A percentile compares a stretch with the other conserved stretches of the same genome.
Conservation (phyloP, 2,888 invertebrate species). For the Anarsia innoxiella region DNA sequence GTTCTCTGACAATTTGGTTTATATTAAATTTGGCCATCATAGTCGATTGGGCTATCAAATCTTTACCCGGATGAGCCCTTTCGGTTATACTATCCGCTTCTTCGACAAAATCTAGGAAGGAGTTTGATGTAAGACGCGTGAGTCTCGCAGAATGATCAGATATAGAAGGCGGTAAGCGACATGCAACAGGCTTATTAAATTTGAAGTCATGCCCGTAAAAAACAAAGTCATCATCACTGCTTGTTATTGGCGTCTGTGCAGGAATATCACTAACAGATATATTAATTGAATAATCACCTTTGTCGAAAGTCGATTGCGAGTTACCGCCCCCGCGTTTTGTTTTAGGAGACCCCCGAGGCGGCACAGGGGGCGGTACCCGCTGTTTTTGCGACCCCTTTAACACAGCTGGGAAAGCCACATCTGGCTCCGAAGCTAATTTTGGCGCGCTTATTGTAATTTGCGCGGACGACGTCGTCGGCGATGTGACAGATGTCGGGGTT, state of each 20-base stretch:
- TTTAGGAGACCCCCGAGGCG: slow-evolving; percentile 87
- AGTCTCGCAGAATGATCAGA: slow-evolving; percentile 55
- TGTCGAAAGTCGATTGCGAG: slow-evolving; percentile 58
- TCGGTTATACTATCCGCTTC: slow-evolving; percentile 56
- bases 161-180: slow-evolving; percentile 49
- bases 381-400: slow-evolving; percentile 84
- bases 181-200: slow-evolving; percentile 56
- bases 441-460: slow-evolving; percentile 45
- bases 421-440: slow-evolving; percentile 61
- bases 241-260: slow-evolving; percentile 53
- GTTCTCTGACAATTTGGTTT: slow-evolving; percentile 51
- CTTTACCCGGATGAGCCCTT: slow-evolving; percentile 46
- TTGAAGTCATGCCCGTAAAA: slow-evolving; percentile 67
- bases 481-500: slow-evolving; percentile 64
- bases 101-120: slow-evolving; percentile 54
- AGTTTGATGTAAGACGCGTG: slow-evolving; percentile 54
- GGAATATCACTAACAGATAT: slow-evolving; percentile 58
- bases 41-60: slow-evolving; percentile 53
- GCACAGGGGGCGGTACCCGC: slow-evolving; percentile 91
- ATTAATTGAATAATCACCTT: slow-evolving; percentile 67
- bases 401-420: slow-evolving; percentile 82
- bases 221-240: slow-evolving; percentile 62
- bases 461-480: slow-evolving; percentile 58
- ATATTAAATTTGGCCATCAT: slow-evolving; percentile 69
- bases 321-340: slow-evolving; percentile 70